These are phyloP conservation scores for Geotrupes spiniger DNA, from an alignment of 2,888 invertebrate genomes.

Conservation along the genomic window DNA sequence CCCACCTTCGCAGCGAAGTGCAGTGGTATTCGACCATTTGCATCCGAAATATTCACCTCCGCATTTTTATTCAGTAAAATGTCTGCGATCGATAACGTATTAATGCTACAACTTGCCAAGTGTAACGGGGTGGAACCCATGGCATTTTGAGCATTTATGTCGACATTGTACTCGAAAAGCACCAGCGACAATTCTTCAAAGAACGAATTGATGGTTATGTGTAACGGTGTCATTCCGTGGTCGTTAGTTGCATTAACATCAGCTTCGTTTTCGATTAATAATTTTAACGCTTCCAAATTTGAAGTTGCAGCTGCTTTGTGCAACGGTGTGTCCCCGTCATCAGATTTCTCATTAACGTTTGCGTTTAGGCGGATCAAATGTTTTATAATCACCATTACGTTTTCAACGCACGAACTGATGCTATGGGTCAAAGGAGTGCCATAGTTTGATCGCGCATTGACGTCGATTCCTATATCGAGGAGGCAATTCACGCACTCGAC, in stretches of 20 bases:
- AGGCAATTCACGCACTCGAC: too few relatives aligned
- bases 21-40: too few relatives aligned
- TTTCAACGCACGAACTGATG: too few relatives aligned
- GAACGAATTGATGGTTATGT: too few relatives aligned
- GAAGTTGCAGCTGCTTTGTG: not conserved
- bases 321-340: not conserved
- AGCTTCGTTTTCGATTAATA: not conserved
- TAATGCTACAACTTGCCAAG: not conserved
- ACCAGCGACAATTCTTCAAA: not conserved
- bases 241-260: not conserved
- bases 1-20: too few relatives aligned
- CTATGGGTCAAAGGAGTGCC: too few relatives aligned
- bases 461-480: too few relatives aligned
- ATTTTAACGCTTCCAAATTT: not conserved
- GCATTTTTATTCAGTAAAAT: not conserved
- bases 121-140: not conserved
- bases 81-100: not conserved
- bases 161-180: not conserved
- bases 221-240: not conserved
- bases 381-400: too few relatives aligned
- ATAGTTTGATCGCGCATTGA: too few relatives aligned
- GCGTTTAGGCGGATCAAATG: not conserved
- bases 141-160: not conserved
- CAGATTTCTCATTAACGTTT: not conserved
- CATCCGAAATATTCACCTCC: too few relatives aligned